These are phyloP conservation scores for Plagodis dolabraria DNA, from an alignment of 2,888 invertebrate species.

Conservation along the genomic window DNA sequence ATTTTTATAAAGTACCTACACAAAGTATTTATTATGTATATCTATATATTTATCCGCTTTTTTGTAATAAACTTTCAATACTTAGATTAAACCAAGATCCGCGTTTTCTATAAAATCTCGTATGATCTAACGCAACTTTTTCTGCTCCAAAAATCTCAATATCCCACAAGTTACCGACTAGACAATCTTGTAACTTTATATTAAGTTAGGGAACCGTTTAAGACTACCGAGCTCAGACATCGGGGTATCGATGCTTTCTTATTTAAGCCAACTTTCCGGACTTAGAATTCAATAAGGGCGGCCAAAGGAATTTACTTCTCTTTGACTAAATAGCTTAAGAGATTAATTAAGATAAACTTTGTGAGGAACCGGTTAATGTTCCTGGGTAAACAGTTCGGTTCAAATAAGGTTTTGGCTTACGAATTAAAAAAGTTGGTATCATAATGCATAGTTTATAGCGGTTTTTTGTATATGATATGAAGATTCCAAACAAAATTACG, in stretches of 20 bases:
- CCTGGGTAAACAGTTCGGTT: slow-evolving; percentile 60
- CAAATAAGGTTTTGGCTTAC: slow-evolving; percentile 44
- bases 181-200: slow-evolving; percentile 71
- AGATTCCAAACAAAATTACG: too few relatives aligned
- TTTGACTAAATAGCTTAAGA: slow-evolving; percentile 80
- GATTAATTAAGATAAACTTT: slow-evolving; percentile 79
- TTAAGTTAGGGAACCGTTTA: slow-evolving; percentile 73
- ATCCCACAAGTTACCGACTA: slow-evolving; percentile 52
- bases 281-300: slow-evolving; percentile 79
- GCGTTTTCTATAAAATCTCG: slow-evolving; percentile 9
- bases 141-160: slow-evolving; percentile 47
- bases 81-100: too few relatives aligned
- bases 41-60: too few relatives aligned
- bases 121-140: slow-evolving; percentile 29
- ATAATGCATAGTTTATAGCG: slow-evolving; percentile 18
- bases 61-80: too few relatives aligned
- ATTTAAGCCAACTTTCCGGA: slow-evolving; percentile 75
- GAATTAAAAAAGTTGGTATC: slow-evolving; percentile 22
- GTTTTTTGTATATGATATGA: not conserved
- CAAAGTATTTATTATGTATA: too few relatives aligned
- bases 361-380: slow-evolving; percentile 60
- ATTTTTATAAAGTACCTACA: too few relatives aligned
- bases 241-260: slow-evolving; percentile 75
- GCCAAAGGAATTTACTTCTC: slow-evolving; percentile 75
- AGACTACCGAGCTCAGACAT: slow-evolving; percentile 65